These are phyloP conservation scores for Micrasema minimum DNA, from an alignment of 1,140 invertebrate species.

Conservation along the genomic window DNA sequence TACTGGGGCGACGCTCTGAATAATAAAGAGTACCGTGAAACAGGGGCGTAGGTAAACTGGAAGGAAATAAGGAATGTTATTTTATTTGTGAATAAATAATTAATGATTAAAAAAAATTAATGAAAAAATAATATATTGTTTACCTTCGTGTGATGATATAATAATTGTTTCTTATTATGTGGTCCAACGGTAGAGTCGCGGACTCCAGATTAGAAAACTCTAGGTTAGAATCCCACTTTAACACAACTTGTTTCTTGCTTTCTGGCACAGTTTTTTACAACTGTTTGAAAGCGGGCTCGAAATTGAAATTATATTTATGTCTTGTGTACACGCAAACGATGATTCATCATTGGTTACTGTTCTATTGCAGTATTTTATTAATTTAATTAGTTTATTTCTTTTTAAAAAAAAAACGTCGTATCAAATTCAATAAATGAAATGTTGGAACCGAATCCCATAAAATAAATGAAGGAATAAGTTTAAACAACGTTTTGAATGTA, in stretches of 20 bases:
- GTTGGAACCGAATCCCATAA: no score
- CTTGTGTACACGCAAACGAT: not conserved
- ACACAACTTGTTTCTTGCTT: no score
- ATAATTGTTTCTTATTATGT: not conserved
- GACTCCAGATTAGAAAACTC: no score
- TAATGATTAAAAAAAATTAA: not conserved
- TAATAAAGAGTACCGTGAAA: slow-evolving; percentile 43
- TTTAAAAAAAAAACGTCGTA: no score
- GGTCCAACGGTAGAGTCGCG: no score
- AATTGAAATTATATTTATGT: not conserved
- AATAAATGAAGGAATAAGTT: no score
- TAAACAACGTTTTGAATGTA: no score
- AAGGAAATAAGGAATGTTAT: not conserved
- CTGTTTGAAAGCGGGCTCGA: no score
- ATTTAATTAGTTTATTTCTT: not conserved
- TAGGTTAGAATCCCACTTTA: no score
- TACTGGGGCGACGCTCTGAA: slow-evolving; percentile 49
- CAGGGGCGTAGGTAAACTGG: slow-evolving; percentile 16
- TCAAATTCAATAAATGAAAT: no score
- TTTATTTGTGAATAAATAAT: not conserved
- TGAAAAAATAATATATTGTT: not conserved
- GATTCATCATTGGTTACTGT: not conserved
- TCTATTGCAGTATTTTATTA: not conserved
- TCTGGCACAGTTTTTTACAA: no score
- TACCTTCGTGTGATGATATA: no score